These are phyloP conservation scores for Cataglyphis altisquamis DNA, from an alignment of 2,888 invertebrate genomes.

Conservation along the genomic window DNA sequence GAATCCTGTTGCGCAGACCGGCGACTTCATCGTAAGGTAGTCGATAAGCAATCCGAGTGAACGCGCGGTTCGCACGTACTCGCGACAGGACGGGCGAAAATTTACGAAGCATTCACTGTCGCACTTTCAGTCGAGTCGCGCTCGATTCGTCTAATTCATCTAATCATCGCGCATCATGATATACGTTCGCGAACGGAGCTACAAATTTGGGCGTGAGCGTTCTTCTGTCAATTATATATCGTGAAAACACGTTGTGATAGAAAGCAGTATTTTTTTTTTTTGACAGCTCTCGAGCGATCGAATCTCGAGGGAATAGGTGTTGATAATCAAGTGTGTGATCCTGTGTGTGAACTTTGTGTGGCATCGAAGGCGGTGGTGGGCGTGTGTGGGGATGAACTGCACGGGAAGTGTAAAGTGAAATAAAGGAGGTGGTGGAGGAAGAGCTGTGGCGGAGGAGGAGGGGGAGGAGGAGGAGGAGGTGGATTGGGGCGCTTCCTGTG, in stretches of 20 bases:
- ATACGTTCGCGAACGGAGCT: neutral
- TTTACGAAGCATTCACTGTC: neutral
- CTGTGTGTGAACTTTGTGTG: neutral
- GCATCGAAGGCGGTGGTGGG: conserved; percentile 50
- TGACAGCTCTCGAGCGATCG: neutral
- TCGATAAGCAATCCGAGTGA: conserved; percentile 61
- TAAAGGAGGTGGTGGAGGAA: conserved; percentile 54
- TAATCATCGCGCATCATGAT: neutral
- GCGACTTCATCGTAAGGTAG: conserved; percentile 68
- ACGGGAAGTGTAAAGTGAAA: conserved; percentile 68
- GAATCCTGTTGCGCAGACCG: conserved; percentile 77
- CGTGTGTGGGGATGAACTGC: conserved; percentile 76
- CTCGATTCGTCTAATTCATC: neutral
- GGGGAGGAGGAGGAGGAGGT: conserved; percentile 68
- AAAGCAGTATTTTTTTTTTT: conserved; percentile 33
- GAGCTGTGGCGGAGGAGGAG: conserved; percentile 39
- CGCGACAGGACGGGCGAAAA: neutral
- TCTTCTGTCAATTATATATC: conserved; percentile 6
- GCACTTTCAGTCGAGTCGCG: neutral
- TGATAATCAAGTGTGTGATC: conserved; percentile 55
- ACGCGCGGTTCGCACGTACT: neutral
- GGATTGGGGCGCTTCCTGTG: conserved; percentile 82
- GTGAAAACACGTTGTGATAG: conserved; percentile 43
- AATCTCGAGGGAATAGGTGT: conserved; percentile 70
- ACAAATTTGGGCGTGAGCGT: neutral